phyloP scores from a whole-genome alignment of 2,113 vertebrate species.

The Andinoacara biseriatus region DNA sequence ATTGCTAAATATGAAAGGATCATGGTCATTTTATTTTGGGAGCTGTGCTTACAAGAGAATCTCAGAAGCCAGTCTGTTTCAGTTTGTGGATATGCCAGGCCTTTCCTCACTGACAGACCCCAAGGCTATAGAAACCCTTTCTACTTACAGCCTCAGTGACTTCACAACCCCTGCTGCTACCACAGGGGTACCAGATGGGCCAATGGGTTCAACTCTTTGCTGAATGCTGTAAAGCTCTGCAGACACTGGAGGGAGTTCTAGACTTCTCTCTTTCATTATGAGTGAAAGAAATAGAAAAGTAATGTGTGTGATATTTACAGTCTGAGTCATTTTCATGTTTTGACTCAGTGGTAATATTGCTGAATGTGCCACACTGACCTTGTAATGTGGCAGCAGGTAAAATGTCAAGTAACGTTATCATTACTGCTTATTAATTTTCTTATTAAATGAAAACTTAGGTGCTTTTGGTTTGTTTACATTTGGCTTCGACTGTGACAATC shows the following conservation, averaged over 20 bases:
- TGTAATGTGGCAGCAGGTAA: neutral
- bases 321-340: neutral
- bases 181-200: constrained; percentile 29
- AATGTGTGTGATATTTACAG: neutral
- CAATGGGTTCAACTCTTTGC: constrained; percentile 14
- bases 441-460: too few species aligned
- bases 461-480: too few species aligned
- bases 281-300: neutral
- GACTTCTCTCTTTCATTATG: constrained; percentile 17
- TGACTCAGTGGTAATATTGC: neutral
- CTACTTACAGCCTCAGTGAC: constrained; percentile 31
- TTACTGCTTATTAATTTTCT: neutral
- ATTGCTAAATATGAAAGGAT: neutral
- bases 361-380: neutral
- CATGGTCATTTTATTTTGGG: neutral
- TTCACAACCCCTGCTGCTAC: constrained; percentile 30
- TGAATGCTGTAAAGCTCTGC: constrained; percentile 33
- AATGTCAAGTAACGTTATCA: neutral
- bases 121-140: constrained; percentile 3
- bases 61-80: neutral
- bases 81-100: constrained; percentile 10
- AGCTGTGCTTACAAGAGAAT: neutral
- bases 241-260: constrained; percentile 70
- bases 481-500: too few species aligned
- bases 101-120: constrained; percentile 33